A percentile compares a stretch with the other conserved stretches of the same genome.
Evolutionary conservation across 64 coral and sea anemone species (phyloP).

Genomic region (Acropora yongei): DNA sequence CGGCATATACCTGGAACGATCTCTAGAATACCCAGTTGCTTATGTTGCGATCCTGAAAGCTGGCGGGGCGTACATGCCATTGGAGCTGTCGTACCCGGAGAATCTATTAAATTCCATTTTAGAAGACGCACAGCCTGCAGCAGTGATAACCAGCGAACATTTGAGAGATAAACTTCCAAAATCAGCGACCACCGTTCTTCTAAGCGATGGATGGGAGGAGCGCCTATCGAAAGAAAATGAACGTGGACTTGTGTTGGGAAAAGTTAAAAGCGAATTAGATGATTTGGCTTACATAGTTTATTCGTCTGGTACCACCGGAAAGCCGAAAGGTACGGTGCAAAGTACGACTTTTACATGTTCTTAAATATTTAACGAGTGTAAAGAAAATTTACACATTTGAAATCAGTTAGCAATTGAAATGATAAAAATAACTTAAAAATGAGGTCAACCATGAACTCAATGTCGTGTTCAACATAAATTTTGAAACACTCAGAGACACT

Average conservation of each 20-base stretch:
- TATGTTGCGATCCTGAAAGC: conserved; percentile 83
- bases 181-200: conserved; percentile 49
- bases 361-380: not conserved
- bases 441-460: too few relatives aligned
- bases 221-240: conserved; percentile 69
- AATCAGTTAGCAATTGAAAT: not conserved
- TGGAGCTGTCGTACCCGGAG: conserved; percentile 85
- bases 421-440: too few relatives aligned
- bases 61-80: conserved; percentile 88
- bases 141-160: conserved; percentile 61
- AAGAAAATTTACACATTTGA: not conserved
- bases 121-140: conserved; percentile 76
- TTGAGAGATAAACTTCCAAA: conserved; percentile 68
- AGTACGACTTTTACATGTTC: not conserved
- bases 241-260: not conserved
- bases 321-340: conserved; percentile 82
- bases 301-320: conserved; percentile 88
- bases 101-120: conserved; percentile 71
- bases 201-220: conserved; percentile 79
- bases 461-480: too few relatives aligned
- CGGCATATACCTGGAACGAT: conserved; percentile 82
- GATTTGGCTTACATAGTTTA: conserved; percentile 92
- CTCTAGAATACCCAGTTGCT: conserved; percentile 81
- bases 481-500: too few relatives aligned
- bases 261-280: conserved; percentile 48